phyloP scores from a whole-genome alignment of 2,888 invertebrate species.

The Caenorhabditis sp. region DNA sequence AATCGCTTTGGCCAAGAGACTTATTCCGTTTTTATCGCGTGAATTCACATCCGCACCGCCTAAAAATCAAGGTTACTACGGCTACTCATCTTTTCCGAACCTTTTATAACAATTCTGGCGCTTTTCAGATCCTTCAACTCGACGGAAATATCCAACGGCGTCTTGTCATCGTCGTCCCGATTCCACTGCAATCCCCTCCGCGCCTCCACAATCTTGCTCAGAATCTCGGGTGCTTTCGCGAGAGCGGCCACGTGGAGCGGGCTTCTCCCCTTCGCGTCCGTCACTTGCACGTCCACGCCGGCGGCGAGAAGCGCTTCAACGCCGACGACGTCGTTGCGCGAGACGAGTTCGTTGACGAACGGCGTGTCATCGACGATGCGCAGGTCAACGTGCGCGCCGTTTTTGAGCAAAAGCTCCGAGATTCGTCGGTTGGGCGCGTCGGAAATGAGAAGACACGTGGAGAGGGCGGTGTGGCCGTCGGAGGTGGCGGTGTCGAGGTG shows the following conservation, averaged over 20 bases:
- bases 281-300: constrained; percentile 86
- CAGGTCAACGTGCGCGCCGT: constrained; percentile 61
- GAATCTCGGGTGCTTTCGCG: constrained; percentile 1
- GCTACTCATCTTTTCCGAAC: neutral
- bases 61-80: constrained; percentile 1
- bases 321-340: constrained; percentile 8
- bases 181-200: constrained; percentile 30
- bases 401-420: constrained; percentile 61
- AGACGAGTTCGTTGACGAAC: constrained; percentile 31
- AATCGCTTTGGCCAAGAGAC: constrained; percentile 65
- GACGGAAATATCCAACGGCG: constrained; percentile 47
- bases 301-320: constrained; percentile 85
- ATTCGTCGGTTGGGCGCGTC: constrained; percentile 36
- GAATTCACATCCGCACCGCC: constrained; percentile 70
- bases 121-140: constrained; percentile 29
- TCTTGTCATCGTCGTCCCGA: constrained; percentile 25
- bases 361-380: constrained; percentile 30
- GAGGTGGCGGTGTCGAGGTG: constrained; percentile 21
- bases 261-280: constrained; percentile 84
- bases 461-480: constrained; percentile 35
- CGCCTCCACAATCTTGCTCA: constrained; percentile 33
- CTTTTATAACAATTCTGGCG: constrained; percentile 51
- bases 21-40: constrained; percentile 27
- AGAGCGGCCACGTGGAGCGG: constrained; percentile 34
- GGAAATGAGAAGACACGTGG: constrained; percentile 27